Evolutionary conservation across 2,113 vertebrate species (phyloP).

Genomic region (Cololabis saira): DNA sequence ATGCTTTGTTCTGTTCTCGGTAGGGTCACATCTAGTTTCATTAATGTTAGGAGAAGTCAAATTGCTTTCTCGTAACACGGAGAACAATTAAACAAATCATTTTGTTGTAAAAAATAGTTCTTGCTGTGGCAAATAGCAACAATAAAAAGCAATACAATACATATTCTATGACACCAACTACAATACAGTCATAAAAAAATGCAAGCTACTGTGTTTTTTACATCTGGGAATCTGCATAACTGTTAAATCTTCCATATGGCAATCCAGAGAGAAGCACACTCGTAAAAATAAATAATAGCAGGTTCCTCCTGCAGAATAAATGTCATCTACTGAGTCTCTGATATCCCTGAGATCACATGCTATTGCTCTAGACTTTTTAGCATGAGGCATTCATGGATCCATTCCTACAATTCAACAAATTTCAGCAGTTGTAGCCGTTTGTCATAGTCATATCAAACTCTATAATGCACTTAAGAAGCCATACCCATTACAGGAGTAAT

Average conservation of each 20-base stretch:
- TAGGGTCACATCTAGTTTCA: slow-evolving; percentile 35
- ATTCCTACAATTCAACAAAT: background rate
- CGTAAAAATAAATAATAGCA: slow-evolving; percentile 65
- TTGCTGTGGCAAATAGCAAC: slow-evolving; percentile 25
- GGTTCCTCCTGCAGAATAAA: slow-evolving; percentile 45
- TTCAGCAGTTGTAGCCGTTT: background rate
- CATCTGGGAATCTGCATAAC: slow-evolving; percentile 54
- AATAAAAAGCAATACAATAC: slow-evolving; percentile 37
- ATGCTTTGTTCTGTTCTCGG: slow-evolving; percentile 28
- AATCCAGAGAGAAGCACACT: slow-evolving; percentile 33
- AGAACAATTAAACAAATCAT: background rate
- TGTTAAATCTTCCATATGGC: slow-evolving; percentile 22
- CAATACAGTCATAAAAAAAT: slow-evolving; percentile 58
- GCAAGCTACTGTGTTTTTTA: slow-evolving; percentile 41
- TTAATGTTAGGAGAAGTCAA: slow-evolving; percentile 35
- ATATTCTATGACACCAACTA: slow-evolving; percentile 26
- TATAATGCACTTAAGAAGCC: slow-evolving; percentile 47
- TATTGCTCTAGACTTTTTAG: background rate
- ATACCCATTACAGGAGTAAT: slow-evolving; percentile 65
- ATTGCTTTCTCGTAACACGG: slow-evolving; percentile 13
- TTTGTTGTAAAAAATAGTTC: slow-evolving; percentile 22
- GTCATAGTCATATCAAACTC: background rate
- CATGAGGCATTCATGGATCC: background rate
- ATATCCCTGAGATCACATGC: slow-evolving; percentile 13
- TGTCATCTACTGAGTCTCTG: slow-evolving; percentile 41